Base-by-base conservation (phyloP, 2,888 invertebrate species). In the Drosophila austrosaltans region DNA sequence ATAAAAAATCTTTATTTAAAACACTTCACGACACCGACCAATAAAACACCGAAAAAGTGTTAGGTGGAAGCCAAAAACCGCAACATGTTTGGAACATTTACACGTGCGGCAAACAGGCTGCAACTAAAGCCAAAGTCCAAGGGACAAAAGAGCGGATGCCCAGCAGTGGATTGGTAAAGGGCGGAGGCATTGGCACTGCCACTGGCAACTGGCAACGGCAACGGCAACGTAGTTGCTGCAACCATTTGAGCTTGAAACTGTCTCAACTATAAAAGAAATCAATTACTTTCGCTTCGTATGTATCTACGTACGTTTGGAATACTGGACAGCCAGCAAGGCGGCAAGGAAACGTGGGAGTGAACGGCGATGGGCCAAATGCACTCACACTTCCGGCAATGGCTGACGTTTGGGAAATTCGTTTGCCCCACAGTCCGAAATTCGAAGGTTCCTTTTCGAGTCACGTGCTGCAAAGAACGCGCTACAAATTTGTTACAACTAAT, bases 1-100 rank as follows among this genome's bases (percentile, higher is more conserved):
- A 89, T 84, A 87, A 84, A 85, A 84, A 87, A 79, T 83, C 86
- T 85, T 85, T 85, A 85, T 85, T 87, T 82, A 87, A 86, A 86
- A 85, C 87, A 89, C 89, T 89, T 89, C 85, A 89, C 82, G 89
- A 79, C 85, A 77, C 69, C 80, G 77, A 85, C 48, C 85, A 79
- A 79, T 84, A 81, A 83, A 85, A 79, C 80, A 78, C 74, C 82
- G 58, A 77, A 72, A 86, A 77, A 79, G 48, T 83, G 76, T 62
- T 72, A 59, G 69, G 53, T 72, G 53, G 63, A 67, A 81, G 71
- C 82, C 82, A 72, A 87, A 87, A 87, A 86, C 85, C 85, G 88
- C 88, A 86, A 86, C 85, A 86, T 86, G 88, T 86, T 86, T 88
- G 80, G 78, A 77, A 78, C 88, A 86, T 86, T 86, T 77, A 86